Conservation (phyloP, 2,797 vertebrate species). For the Peromyscus aztecus region DNA sequence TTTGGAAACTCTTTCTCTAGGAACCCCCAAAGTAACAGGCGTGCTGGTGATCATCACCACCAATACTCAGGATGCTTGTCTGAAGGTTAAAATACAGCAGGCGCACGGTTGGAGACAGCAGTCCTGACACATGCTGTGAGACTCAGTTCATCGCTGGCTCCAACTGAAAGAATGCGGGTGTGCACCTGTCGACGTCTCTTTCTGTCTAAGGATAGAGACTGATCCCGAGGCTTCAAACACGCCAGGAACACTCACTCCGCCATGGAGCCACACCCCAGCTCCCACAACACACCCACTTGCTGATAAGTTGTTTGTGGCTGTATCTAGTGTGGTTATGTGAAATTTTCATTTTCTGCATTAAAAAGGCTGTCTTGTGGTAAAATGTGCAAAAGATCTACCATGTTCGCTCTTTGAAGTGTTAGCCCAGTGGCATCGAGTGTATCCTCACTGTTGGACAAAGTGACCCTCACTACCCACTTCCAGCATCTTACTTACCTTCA, state of each 20-base stretch:
- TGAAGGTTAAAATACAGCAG: background rate
- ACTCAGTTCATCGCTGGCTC: background rate
- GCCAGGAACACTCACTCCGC: too few species aligned
- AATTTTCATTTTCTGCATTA: background rate
- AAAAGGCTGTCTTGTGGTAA: conserved; percentile 7
- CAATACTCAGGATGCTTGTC: background rate
- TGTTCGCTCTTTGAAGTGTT: background rate
- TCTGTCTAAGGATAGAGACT: too few species aligned
- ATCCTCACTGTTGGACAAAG: background rate
- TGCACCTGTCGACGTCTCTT: background rate
- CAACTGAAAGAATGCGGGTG: background rate
- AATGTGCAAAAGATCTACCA: background rate
- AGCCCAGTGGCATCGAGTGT: background rate
- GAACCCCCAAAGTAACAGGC: background rate
- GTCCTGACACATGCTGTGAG: background rate
- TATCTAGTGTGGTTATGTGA: background rate
- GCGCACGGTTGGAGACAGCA: background rate
- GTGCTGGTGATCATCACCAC: background rate
- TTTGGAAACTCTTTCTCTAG: background rate
- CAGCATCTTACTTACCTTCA: background rate
- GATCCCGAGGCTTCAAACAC: background rate
- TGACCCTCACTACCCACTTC: background rate
- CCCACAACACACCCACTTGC: background rate
- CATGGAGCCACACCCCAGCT: background rate
- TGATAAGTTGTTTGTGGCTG: background rate